phyloP scores from a whole-genome alignment of 2,888 invertebrate species.

The Cantharis lateralis region DNA sequence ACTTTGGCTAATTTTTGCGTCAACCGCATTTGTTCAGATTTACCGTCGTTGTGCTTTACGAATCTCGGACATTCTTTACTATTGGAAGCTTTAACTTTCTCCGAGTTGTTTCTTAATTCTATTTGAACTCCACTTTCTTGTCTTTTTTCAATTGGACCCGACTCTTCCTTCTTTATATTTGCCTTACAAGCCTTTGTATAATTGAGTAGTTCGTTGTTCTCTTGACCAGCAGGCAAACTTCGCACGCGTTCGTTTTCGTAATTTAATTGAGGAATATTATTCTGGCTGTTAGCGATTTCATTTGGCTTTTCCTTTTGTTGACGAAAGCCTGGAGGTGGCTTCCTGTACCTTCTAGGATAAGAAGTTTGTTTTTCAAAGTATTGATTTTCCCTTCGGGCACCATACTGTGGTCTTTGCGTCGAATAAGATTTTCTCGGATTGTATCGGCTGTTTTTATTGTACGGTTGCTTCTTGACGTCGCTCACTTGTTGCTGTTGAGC shows the following conservation, averaged over 20 bases:
- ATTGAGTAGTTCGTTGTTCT: background rate
- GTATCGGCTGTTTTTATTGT: slow-evolving; percentile 18
- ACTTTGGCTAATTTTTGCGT: slow-evolving; percentile 25
- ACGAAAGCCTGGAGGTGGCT: background rate
- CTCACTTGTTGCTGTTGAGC: slow-evolving; percentile 46
- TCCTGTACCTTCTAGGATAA: slow-evolving; percentile 3
- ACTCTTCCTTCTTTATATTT: background rate
- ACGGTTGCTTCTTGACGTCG: slow-evolving; percentile 31
- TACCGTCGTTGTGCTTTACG: background rate
- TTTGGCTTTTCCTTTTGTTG: slow-evolving; percentile 10
- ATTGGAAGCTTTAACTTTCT: background rate
- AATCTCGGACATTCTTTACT: background rate
- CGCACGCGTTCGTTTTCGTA: background rate
- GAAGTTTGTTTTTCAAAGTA: background rate
- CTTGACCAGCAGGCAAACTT: background rate
- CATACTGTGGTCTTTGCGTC: background rate
- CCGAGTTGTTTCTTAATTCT: slow-evolving; percentile 14
- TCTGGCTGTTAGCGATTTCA: background rate
- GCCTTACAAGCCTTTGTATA: background rate
- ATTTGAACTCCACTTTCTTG: background rate
- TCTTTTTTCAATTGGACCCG: background rate
- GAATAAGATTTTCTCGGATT: background rate
- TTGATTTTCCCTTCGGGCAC: background rate
- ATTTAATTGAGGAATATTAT: background rate
- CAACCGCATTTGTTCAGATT: background rate